These are phyloP conservation scores for Merops nubicus DNA, from an alignment of 2,113 vertebrate genomes.

Conservation along the genomic window DNA sequence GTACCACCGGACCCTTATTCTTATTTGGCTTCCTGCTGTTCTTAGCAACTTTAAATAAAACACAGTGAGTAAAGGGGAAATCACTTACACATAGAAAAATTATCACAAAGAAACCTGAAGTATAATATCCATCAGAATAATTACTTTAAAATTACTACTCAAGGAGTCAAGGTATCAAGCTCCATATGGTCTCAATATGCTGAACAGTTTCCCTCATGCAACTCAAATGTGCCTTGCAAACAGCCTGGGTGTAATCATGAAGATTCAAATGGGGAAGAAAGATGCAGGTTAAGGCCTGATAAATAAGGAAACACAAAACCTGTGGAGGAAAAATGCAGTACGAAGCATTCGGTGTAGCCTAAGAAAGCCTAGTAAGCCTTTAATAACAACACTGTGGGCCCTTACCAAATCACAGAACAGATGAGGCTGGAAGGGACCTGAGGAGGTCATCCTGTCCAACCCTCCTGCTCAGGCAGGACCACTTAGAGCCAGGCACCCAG, in stretches of 20 bases:
- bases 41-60: background rate
- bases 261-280: background rate
- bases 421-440: background rate
- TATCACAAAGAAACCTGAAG: background rate
- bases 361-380: background rate
- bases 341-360: background rate
- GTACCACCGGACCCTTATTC: background rate
- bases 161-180: background rate
- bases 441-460: background rate
- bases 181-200: background rate
- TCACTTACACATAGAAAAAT: background rate
- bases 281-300: background rate
- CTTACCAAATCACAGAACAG: too few relatives aligned
- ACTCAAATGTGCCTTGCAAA: background rate
- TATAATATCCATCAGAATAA: background rate
- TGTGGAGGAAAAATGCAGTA: background rate
- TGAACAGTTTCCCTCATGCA: background rate
- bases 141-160: background rate
- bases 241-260: fast-evolving
- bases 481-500: background rate
- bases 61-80: background rate
- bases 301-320: background rate
- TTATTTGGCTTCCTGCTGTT: background rate
- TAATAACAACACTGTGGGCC: background rate
- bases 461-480: background rate